These are phyloP conservation scores for Tadarida brasiliensis DNA, from an alignment of 2,797 vertebrate genomes.

Conservation along the genomic window DNA sequence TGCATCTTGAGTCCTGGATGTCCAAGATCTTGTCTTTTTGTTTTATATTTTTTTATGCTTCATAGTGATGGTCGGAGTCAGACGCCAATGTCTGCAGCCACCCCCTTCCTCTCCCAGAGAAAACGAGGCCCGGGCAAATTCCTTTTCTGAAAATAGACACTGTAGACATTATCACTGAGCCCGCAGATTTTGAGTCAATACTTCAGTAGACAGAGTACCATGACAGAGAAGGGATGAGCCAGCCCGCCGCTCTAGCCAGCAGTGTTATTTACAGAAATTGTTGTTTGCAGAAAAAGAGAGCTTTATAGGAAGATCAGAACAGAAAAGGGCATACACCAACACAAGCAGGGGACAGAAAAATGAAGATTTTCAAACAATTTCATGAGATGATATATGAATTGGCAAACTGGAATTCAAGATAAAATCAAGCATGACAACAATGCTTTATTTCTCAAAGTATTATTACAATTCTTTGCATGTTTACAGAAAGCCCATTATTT, in stretches of 20 bases:
- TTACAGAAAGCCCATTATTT: not conserved
- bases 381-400: not conserved
- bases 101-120: not conserved
- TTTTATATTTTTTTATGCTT: constrained; percentile 40
- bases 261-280: constrained; percentile 60
- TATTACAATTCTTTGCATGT: not conserved
- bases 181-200: constrained; percentile 56
- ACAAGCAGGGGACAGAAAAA: constrained; percentile 23
- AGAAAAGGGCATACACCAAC: not conserved
- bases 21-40: not conserved
- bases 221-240: not conserved
- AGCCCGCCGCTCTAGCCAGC: not conserved
- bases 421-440: not conserved
- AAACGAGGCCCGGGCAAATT: constrained; percentile 34
- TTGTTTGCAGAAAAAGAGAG: constrained; percentile 9
- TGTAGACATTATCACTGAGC: not conserved
- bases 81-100: not conserved
- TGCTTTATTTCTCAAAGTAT: not conserved
- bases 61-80: not conserved
- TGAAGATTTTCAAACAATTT: not conserved
- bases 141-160: constrained; percentile 47
- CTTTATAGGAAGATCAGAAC: constrained; percentile 63
- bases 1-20: not conserved
- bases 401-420: not conserved
- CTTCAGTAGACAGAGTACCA: not conserved